Evolutionary conservation across 2,113 vertebrate species (phyloP).

Genomic region (Solenodon paradoxus): DNA sequence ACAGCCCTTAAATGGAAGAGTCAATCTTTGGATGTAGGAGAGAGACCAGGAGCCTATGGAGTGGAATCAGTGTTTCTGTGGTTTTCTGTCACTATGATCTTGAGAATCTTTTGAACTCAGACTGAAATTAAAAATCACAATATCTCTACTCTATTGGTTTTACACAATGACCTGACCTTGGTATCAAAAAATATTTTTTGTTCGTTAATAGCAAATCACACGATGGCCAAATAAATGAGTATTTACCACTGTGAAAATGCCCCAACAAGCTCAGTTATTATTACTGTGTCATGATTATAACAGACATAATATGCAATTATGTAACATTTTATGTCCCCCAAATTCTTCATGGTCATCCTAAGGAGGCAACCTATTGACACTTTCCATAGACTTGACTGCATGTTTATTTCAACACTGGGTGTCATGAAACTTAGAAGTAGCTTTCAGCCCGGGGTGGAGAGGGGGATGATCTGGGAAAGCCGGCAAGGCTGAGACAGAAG

Average conservation of each 20-base stretch:
- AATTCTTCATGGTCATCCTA: slow-evolving; percentile 1
- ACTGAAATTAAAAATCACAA: not conserved
- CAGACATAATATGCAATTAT: slow-evolving; percentile 43
- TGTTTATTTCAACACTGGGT: not conserved
- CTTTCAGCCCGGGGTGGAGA: slow-evolving; percentile 25
- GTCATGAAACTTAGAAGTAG: not conserved
- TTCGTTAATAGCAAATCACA: slow-evolving; percentile 30
- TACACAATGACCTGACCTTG: slow-evolving; percentile 50
- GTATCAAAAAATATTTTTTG: slow-evolving; percentile 37
- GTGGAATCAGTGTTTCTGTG: not conserved
- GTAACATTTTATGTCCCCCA: not conserved
- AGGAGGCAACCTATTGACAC: slow-evolving; percentile 49
- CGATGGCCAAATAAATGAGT: slow-evolving; percentile 55
- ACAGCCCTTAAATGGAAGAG: not conserved
- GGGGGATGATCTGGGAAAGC: not conserved
- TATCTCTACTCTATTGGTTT: not conserved
- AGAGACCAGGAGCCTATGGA: not conserved
- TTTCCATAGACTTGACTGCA: not conserved
- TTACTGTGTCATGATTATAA: slow-evolving; percentile 45
- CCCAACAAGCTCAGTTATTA: slow-evolving; percentile 40
- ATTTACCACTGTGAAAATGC: slow-evolving; percentile 45
- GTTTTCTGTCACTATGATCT: slow-evolving; percentile 36
- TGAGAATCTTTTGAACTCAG: not conserved
- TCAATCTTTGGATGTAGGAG: not conserved
- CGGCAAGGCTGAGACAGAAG: slow-evolving; percentile 30